Percentiles rank a stretch among this genome's conserved stretches.
Evolutionary conservation across 2,888 invertebrate genomes (phyloP).

Genomic region (Nomada goodeniana): DNA sequence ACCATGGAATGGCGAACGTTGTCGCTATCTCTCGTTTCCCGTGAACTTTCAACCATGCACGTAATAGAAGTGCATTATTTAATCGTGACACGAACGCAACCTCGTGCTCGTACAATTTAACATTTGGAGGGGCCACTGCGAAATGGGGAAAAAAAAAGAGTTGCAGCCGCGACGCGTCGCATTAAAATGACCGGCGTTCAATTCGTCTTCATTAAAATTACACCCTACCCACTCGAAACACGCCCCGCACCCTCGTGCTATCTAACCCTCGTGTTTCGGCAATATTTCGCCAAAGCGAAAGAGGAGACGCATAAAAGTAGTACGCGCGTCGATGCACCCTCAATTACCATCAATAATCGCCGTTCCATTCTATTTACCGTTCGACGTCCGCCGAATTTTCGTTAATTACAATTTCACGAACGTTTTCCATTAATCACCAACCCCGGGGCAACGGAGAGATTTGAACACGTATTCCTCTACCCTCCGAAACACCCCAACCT

Average conservation of each 20-base stretch:
- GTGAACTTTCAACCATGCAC: constrained; percentile 48
- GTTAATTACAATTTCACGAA: constrained; percentile 58
- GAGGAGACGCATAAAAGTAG: constrained; percentile 43
- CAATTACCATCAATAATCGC: constrained; percentile 50
- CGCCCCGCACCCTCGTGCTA: background rate
- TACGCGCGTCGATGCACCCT: constrained; percentile 38
- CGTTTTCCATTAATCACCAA: constrained; percentile 53
- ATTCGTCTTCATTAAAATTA: constrained; percentile 49
- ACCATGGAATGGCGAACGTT: background rate
- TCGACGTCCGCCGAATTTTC: constrained; percentile 50
- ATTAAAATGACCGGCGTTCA: constrained; percentile 28
- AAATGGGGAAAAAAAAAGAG: background rate
- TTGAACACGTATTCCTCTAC: constrained; percentile 7
- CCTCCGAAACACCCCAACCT: background rate
- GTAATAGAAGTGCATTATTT: constrained; percentile 46
- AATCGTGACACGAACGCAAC: constrained; percentile 20
- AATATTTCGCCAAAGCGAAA: constrained; percentile 29
- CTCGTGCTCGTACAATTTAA: constrained; percentile 27
- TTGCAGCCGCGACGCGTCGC: constrained; percentile 3
- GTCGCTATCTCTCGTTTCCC: background rate
- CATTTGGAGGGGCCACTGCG: too few relatives aligned
- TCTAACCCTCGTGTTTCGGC: constrained; percentile 1
- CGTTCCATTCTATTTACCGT: constrained; percentile 41
- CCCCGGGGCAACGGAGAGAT: constrained; percentile 17
- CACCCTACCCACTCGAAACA: background rate